These are phyloP conservation scores for Danaus chrysippus DNA, from an alignment of 2,888 invertebrate species.

Conservation along the genomic window DNA sequence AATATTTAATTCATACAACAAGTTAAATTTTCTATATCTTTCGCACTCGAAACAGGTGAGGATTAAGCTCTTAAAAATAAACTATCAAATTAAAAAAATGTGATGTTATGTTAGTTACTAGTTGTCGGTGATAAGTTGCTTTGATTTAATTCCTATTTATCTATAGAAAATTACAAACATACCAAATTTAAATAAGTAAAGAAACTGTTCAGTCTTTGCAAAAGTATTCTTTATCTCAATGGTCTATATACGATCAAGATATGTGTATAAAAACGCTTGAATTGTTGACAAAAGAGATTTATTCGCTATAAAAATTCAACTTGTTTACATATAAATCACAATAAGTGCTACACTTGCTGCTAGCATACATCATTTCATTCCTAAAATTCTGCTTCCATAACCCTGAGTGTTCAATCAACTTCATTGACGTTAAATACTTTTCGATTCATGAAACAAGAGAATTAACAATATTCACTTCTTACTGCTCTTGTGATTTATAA, in stretches of 20 bases:
- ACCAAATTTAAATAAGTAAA: neutral
- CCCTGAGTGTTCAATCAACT: constrained; percentile 3
- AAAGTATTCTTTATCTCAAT: constrained; percentile 10
- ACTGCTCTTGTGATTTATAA: too few species aligned
- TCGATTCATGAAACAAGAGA: too few species aligned
- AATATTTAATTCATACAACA: too few species aligned
- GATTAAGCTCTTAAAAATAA: too few species aligned
- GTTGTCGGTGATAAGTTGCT: too few species aligned
- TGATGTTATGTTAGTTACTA: too few species aligned
- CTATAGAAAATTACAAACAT: too few species aligned
- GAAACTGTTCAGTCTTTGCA: neutral
- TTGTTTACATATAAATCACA: constrained; percentile 47
- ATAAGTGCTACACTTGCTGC: constrained; percentile 30
- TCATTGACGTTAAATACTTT: neutral
- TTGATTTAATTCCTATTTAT: too few species aligned
- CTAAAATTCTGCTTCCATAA: constrained; percentile 19
- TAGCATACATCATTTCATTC: constrained; percentile 25
- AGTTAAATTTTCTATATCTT: too few species aligned
- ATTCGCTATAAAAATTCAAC: constrained; percentile 35
- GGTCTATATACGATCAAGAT: constrained; percentile 8
- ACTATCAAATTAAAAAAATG: too few species aligned
- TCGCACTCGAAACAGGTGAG: too few species aligned
- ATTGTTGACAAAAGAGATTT: constrained; percentile 37
- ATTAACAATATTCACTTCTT: too few species aligned
- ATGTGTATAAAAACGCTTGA: constrained; percentile 23